phyloP scores from a whole-genome alignment of 1,140 invertebrate species.

The Drosophila albomicans region DNA sequence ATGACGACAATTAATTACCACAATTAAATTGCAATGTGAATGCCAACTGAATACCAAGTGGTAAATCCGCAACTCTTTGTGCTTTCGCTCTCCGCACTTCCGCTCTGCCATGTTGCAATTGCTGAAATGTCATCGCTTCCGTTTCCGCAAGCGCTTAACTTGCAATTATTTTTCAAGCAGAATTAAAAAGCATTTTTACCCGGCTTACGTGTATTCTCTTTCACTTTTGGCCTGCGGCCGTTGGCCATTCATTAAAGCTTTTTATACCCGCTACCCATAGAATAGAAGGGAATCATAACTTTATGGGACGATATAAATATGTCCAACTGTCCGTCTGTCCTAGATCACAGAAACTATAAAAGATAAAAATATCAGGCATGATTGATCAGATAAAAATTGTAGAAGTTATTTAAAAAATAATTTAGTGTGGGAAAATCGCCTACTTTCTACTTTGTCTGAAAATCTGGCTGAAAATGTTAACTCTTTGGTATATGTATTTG shows the following conservation, averaged over 20 bases:
- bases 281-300: too few relatives aligned
- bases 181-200: slow-evolving; percentile 19
- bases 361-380: too few relatives aligned
- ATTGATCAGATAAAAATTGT: too few relatives aligned
- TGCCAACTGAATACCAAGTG: slow-evolving; percentile 53
- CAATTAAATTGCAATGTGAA: slow-evolving; percentile 72
- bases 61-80: neutral
- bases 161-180: slow-evolving; percentile 47
- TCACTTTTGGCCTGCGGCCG: slow-evolving; percentile 4
- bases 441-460: too few relatives aligned
- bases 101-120: neutral
- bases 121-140: slow-evolving; percentile 29
- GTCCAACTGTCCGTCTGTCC: too few relatives aligned
- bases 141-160: slow-evolving; percentile 49
- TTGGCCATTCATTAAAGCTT: slow-evolving; percentile 29
- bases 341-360: too few relatives aligned
- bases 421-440: too few relatives aligned
- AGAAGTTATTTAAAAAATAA: too few relatives aligned
- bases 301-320: too few relatives aligned
- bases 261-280: neutral
- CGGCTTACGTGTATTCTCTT: slow-evolving; percentile 33
- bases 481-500: too few relatives aligned
- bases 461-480: too few relatives aligned
- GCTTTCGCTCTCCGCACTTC: neutral
- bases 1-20: slow-evolving; percentile 50